A percentile compares a stretch with the other conserved stretches of the same genome.
phyloP scores from a whole-genome alignment of 2,113 vertebrate species.

The Xenopus tropicalis region DNA sequence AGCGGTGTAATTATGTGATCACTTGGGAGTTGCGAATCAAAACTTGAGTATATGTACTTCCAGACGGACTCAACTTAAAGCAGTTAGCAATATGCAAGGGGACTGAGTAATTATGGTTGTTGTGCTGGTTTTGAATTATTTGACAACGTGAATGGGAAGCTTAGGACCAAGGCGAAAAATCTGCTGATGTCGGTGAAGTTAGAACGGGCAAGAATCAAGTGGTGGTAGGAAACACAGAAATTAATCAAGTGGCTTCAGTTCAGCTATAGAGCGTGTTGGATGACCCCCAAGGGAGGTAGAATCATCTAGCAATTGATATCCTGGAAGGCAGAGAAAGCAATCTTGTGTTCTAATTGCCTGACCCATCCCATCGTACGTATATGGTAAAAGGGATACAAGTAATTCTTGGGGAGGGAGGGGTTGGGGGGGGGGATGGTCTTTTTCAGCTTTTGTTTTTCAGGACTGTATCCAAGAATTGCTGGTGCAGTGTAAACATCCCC shows the following conservation, averaged over 20 bases:
- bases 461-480: background rate
- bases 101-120: background rate
- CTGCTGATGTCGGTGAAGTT: background rate
- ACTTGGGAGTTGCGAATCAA: background rate
- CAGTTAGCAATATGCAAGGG: background rate
- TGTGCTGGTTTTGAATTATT: conserved; percentile 1
- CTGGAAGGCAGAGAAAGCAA: background rate
- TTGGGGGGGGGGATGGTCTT: background rate
- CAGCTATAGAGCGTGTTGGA: background rate
- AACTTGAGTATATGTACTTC: background rate
- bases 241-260: background rate
- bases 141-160: background rate
- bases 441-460: conserved; percentile 36
- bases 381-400: background rate
- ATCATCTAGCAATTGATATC: background rate
- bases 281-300: background rate
- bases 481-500: background rate
- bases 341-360: background rate
- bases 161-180: background rate
- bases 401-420: background rate
- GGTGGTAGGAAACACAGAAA: background rate
- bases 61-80: background rate
- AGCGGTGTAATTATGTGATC: background rate
- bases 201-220: background rate
- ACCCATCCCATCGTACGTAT: background rate